Base-by-base conservation (phyloP, 2,888 invertebrate genomes). In the Ornithoptera priamus region DNA sequence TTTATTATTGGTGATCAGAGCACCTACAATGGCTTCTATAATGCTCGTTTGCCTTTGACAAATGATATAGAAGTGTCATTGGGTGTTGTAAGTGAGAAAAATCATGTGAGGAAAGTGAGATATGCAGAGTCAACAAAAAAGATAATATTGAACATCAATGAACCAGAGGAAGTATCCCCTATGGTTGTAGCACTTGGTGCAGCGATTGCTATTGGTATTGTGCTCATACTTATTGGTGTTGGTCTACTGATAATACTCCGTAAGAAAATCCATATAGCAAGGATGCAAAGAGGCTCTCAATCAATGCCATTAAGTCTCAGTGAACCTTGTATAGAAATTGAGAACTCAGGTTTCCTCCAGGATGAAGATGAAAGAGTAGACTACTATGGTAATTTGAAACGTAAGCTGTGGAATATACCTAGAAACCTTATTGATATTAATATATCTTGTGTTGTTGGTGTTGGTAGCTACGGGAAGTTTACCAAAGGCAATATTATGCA, bases 1-100 rank as follows among this genome's bases (percentile, higher is more conserved):
- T 98, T 98, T 85, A 90, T 93, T 0, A 94, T 98, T 61, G 98
- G 98, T 7, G 96, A 98, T 86, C 94, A 94, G 15, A 93, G 91
- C 72, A 93, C 88, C 5, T 96, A 97, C 81, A 96, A 96, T 73
- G 94, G 94, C 0, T 97, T 95, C 81, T 94, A 93, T 75, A 98
- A 98, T 90, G 95, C 94, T 2, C 96, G 96, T 0, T 84, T 98
- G 65, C 93, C 94, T 15, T 84, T 93, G 46, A 93, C 94, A 17
- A 88, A 92, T 75, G 94, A 95, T 74, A 94, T 96, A 75, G 95
- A 95, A 75, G 93, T 97, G 4, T 94, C 95, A 62, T 86, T 96
- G 68, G 96, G 96, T 20, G 92, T 97, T 68, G 94, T 95, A 3
- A 96, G 96, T 87, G 93, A 93, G 50, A 90, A 95, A 71, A 94